Base-by-base conservation (phyloP, 2,113 vertebrate species). In the Tyrannus savana region DNA sequence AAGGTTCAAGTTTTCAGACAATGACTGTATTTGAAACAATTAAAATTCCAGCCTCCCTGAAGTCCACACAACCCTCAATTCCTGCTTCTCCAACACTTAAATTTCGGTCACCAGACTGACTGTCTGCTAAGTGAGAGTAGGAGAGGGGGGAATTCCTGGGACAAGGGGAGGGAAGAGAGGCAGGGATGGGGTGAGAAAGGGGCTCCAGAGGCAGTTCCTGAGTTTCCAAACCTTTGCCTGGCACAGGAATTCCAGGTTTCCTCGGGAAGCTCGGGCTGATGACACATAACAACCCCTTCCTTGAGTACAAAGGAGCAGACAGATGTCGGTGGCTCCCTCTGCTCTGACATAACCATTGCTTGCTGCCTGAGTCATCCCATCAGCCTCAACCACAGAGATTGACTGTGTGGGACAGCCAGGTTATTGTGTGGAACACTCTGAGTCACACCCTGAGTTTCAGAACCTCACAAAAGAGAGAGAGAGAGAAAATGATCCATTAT, bases 261-360 rank as follows among this genome's bases (percentile, higher is more conserved):
- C 91, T 75, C 74, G 50, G 69, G 78, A 62, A 86, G 9, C 27
- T 23, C 72, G 84, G 28, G 91, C 68, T 93, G 76, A 95, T 91
- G 85, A 78, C 81, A 91, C 47, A 33, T 52, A 95, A 87, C 60
- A 81, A 81, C 56, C 90, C 80, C 75, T 72, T 95, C 84, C 56
- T 42, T 63, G 73, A 79, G 75, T 8, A 66, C 78, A 83, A 89
- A 91, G 66, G 90, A 91, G 87, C 95, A 94, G 96, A 92, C 4
- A 37, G 79, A 90, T 90, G 76, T 50, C 18, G 33, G 47, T 71
- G 53, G 39, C 56, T 80, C 58, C 13, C 49, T 83, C 30, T n/a
- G 12, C 89, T 96, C 86, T 76, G 78, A 87, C 67, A 78, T 19
- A 84, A 75, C 50, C 68, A 60, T 78, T 95, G 96, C 74, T 77